Evolutionary conservation across 2,797 vertebrate genomes (phyloP).

Genomic region (Myotis findleyi): DNA sequence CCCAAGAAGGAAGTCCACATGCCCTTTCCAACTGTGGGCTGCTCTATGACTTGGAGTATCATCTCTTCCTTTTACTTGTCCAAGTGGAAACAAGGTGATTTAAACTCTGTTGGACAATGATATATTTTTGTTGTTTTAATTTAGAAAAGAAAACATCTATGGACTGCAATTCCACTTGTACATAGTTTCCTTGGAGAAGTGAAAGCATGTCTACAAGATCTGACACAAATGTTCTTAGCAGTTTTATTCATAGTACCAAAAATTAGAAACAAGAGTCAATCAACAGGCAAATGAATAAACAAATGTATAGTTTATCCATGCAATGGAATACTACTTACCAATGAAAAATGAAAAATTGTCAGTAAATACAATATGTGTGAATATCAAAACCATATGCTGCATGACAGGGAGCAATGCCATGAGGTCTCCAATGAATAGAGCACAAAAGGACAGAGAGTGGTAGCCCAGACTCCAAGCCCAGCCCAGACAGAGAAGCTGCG

Average conservation of each 20-base stretch:
- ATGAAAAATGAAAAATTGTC: neutral
- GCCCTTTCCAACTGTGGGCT: neutral
- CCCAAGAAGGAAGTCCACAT: neutral
- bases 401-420: neutral
- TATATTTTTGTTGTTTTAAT: slow-evolving; percentile 19
- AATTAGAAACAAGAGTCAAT: neutral
- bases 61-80: neutral
- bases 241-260: neutral
- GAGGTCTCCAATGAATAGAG: neutral
- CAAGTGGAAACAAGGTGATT: slow-evolving; percentile 20
- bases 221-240: neutral
- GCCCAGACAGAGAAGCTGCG: neutral
- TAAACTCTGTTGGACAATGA: neutral
- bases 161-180: neutral
- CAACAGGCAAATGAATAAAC: neutral
- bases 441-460: neutral
- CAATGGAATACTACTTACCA: neutral
- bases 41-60: neutral
- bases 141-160: neutral
- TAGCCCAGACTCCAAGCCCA: neutral
- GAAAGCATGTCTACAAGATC: neutral
- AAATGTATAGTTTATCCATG: neutral
- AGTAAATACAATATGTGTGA: neutral
- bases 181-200: neutral
- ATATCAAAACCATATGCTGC: neutral